Evolutionary conservation across 2,113 vertebrate species (phyloP).

Genomic region (Passer montanus): DNA sequence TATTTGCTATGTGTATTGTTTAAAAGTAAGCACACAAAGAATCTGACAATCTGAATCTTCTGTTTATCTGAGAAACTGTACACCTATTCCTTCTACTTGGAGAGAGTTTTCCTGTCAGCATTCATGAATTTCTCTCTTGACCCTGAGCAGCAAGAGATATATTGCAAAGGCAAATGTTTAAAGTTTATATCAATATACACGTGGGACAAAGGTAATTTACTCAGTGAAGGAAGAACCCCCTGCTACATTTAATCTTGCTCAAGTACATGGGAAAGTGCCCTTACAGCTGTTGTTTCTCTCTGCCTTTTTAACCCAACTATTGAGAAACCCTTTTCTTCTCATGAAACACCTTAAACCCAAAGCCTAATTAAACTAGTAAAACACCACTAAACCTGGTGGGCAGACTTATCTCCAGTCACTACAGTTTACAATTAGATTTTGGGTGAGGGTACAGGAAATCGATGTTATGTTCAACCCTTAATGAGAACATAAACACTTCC

Average conservation of each 20-base stretch:
- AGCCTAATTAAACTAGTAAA: conserved; percentile 59
- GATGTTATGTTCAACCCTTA: not conserved
- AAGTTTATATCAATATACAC: conserved; percentile 74
- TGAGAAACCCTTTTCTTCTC: conserved; percentile 51
- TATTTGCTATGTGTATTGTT: not conserved
- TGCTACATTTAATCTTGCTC: conserved; percentile 71
- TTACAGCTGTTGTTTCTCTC: conserved; percentile 2
- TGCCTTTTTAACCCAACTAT: conserved; percentile 32
- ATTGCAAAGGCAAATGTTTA: conserved; percentile 73
- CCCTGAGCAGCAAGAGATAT: conserved; percentile 63
- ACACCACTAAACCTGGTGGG: conserved; percentile 28
- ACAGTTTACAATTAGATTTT: conserved; percentile 45
- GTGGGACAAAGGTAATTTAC: conserved; percentile 74
- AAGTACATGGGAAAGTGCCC: conserved; percentile 65
- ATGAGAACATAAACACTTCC: conserved; percentile 26
- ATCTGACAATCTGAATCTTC: not conserved
- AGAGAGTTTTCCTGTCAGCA: conserved; percentile 48
- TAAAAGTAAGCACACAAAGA: conserved; percentile 14
- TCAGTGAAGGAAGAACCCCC: conserved; percentile 63
- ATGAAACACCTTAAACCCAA: conserved; percentile 40
- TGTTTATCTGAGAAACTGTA: conserved; percentile 39
- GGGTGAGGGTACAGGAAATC: conserved; percentile 10
- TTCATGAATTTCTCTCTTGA: conserved; percentile 65
- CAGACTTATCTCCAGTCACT: conserved; percentile 31
- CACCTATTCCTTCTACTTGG: not conserved